Evolutionary conservation across 92 coral and sea anemone species (phyloP).

Genomic region (Montipora capitata): DNA sequence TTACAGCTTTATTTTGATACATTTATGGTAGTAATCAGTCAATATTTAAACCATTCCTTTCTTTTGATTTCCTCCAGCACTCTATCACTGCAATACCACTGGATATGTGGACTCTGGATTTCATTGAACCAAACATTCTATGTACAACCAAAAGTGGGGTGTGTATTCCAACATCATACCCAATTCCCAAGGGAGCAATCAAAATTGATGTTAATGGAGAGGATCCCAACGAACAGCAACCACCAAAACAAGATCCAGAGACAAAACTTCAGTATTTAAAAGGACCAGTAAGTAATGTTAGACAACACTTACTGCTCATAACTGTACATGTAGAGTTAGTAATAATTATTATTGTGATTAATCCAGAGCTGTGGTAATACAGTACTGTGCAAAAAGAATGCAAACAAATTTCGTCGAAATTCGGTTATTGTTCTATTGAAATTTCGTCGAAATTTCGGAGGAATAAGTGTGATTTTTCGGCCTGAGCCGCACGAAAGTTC

Average conservation of each 20-base stretch:
- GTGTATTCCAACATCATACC: constrained; percentile 91
- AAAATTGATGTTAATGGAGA: constrained; percentile 82
- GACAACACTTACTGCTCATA: not conserved
- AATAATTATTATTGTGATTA: not conserved
- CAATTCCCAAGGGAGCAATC: constrained; percentile 89
- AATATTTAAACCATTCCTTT: not conserved
- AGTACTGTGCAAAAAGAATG: too few species aligned
- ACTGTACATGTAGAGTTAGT: not conserved
- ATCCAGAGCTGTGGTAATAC: too few species aligned
- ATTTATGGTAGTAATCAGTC: too few species aligned
- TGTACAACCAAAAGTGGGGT: constrained; percentile 89
- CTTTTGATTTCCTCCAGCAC: constrained; percentile 67
- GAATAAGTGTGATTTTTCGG: too few species aligned
- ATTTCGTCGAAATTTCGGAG: too few species aligned
- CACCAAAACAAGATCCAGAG: constrained; percentile 94
- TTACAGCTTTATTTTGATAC: too few species aligned
- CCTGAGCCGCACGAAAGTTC: too few species aligned
- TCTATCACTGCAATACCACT: constrained; percentile 94
- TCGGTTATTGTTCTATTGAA: too few species aligned
- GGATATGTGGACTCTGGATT: constrained; percentile 90
- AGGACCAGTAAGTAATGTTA: constrained; percentile 77
- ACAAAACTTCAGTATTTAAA: constrained; percentile 83
- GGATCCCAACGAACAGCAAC: constrained; percentile 69
- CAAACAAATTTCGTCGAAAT: too few species aligned
- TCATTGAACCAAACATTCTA: constrained; percentile 92